phyloP scores from a whole-genome alignment of 2,888 invertebrate species.

The Sericinus montela region DNA sequence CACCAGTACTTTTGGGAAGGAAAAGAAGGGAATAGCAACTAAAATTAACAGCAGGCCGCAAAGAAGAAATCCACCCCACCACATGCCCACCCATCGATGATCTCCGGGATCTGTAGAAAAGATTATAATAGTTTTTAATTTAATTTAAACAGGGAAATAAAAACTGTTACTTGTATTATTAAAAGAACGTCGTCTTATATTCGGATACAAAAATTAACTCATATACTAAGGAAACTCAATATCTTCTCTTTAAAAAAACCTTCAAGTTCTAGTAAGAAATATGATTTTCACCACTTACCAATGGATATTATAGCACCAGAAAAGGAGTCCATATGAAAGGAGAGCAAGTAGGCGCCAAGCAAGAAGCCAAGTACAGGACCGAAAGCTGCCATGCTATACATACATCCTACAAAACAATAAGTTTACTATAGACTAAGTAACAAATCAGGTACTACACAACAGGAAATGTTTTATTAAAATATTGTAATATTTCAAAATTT shows the following conservation, averaged over 20 bases:
- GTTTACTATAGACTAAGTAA: background rate
- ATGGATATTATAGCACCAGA: slow-evolving; percentile 85
- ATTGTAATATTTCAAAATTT: no score
- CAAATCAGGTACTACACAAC: background rate
- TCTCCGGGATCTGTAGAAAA: slow-evolving; percentile 84
- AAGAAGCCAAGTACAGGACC: slow-evolving; percentile 97
- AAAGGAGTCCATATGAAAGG: slow-evolving; percentile 95
- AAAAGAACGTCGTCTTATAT: no score
- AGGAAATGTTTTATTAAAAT: no score
- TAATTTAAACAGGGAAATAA: no score
- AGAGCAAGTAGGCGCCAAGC: slow-evolving; percentile 93
- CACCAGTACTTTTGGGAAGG: slow-evolving; percentile 90
- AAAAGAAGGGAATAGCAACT: slow-evolving; percentile 94
- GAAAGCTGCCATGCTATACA: slow-evolving; percentile 98
- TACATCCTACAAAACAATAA: slow-evolving; percentile 82
- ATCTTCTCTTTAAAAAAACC: no score
- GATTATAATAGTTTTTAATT: background rate
- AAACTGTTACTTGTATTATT: no score
- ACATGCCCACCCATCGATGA: slow-evolving; percentile 94
- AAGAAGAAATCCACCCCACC: slow-evolving; percentile 97
- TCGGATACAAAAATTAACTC: no score
- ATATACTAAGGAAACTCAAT: no score
- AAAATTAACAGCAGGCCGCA: slow-evolving; percentile 91
- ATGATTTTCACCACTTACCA: slow-evolving; percentile 66
- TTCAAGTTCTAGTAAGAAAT: no score